These are phyloP conservation scores for Eupithecia pulchellata DNA, from an alignment of 2,888 invertebrate genomes.

Conservation along the genomic window DNA sequence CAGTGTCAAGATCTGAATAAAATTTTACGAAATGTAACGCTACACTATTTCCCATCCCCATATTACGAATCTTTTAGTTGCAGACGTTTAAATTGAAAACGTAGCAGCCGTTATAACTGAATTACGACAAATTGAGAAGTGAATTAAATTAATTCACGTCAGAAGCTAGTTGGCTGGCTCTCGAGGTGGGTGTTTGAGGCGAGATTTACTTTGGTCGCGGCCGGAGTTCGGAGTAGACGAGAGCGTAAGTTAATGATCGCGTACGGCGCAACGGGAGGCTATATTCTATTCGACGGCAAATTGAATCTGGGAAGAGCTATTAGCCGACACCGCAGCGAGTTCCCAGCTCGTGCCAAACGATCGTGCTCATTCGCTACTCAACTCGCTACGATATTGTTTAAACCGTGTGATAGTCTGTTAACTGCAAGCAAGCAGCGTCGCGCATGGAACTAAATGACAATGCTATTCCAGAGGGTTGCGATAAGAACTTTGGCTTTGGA, in stretches of 20 bases:
- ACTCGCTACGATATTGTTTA: conserved; percentile 64
- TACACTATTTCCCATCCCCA: conserved; percentile 3
- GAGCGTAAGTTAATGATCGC: conserved; percentile 79
- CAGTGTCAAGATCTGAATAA: conserved; percentile 7
- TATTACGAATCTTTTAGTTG: conserved; percentile 16
- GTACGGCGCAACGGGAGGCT: conserved; percentile 74
- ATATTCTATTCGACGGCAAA: conserved; percentile 80
- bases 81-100: conserved; percentile 40
- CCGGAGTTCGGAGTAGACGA: conserved; percentile 56
- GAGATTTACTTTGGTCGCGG: conserved; percentile 61
- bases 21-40: conserved; percentile 21
- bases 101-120: conserved; percentile 48
- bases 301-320: conserved; percentile 83
- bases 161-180: conserved; percentile 54
- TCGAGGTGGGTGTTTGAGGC: conserved; percentile 62
- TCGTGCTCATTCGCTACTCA: conserved; percentile 66
- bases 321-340: conserved; percentile 76
- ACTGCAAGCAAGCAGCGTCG: conserved; percentile 58
- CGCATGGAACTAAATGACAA: conserved; percentile 59
- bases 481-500: conserved; percentile 41
- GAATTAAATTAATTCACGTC: conserved; percentile 57
- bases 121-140: conserved; percentile 48
- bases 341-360: conserved; percentile 71
- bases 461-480: conserved; percentile 44
- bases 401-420: conserved; percentile 56